phyloP scores from a whole-genome alignment of 2,888 invertebrate species.

The Perizoma affinitatum region DNA sequence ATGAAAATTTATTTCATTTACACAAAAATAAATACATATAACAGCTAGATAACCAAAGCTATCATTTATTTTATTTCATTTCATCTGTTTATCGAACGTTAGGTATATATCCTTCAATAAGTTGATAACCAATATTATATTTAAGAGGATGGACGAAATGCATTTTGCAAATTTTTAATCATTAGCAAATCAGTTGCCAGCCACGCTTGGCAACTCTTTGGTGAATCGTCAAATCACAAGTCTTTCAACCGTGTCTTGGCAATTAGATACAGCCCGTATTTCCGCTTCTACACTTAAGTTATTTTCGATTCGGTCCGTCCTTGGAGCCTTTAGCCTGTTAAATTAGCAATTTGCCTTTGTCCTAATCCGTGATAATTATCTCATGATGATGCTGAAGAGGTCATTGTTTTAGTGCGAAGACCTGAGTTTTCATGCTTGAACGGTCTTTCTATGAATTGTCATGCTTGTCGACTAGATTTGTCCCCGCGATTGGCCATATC shows the following conservation, averaged over 20 bases:
- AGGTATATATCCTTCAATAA: too few species aligned
- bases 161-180: too few species aligned
- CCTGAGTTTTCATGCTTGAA: constrained; percentile 15
- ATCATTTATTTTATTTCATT: too few species aligned
- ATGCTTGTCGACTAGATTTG: background rate
- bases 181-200: too few species aligned
- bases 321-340: constrained; percentile 49
- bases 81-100: too few species aligned
- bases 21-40: too few species aligned
- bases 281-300: constrained; percentile 48
- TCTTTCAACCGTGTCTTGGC: constrained; percentile 42
- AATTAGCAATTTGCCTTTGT: constrained; percentile 45
- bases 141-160: too few species aligned
- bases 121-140: too few species aligned
- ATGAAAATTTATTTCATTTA: too few species aligned
- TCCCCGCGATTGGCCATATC: too few species aligned
- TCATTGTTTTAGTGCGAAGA: constrained; percentile 31
- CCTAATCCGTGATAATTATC: constrained; percentile 29
- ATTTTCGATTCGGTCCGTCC: constrained; percentile 42
- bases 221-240: constrained; percentile 36
- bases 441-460: constrained; percentile 4
- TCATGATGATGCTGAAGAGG: constrained; percentile 12
- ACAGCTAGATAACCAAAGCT: too few species aligned
- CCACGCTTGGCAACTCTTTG: constrained; percentile 11
- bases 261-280: constrained; percentile 52